Conservation (phyloP, 2,113 vertebrate genomes). For the Bos indicus region DNA sequence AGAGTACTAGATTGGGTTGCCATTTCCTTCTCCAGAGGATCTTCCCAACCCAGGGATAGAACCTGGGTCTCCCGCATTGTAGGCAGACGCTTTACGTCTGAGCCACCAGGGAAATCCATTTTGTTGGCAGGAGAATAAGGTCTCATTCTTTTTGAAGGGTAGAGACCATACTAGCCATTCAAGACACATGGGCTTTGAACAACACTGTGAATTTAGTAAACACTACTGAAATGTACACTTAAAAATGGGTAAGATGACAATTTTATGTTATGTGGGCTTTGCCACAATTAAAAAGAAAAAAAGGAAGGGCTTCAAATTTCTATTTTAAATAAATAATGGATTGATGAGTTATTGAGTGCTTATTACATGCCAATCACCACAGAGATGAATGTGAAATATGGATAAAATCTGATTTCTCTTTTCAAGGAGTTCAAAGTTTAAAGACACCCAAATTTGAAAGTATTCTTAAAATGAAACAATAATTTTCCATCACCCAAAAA, state of each 20-base stretch:
- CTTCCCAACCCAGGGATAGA: too few species aligned
- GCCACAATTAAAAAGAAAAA: background rate
- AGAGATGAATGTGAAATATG: background rate
- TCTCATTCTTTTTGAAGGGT: background rate
- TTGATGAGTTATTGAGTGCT: background rate
- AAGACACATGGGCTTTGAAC: background rate
- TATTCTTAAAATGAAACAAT: background rate
- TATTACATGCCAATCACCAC: background rate
- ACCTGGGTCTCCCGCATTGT: too few species aligned
- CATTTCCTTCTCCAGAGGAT: too few species aligned
- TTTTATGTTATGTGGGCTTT: background rate
- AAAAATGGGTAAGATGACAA: background rate
- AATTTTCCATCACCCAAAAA: background rate
- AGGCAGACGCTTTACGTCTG: too few species aligned
- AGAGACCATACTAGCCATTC: background rate
- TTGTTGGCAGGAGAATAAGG: background rate
- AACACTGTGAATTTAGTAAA: background rate
- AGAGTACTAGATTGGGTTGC: too few species aligned
- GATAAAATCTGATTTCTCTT: slow-evolving; percentile 20
- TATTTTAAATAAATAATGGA: background rate
- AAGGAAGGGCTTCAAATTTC: background rate
- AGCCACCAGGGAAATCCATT: too few species aligned
- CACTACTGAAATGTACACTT: background rate
- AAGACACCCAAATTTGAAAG: slow-evolving; percentile 7
- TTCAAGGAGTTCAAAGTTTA: slow-evolving; percentile 23